Evolutionary conservation across 2,113 vertebrate species (phyloP).

Genomic region (Urocynchramus pylzowi): DNA sequence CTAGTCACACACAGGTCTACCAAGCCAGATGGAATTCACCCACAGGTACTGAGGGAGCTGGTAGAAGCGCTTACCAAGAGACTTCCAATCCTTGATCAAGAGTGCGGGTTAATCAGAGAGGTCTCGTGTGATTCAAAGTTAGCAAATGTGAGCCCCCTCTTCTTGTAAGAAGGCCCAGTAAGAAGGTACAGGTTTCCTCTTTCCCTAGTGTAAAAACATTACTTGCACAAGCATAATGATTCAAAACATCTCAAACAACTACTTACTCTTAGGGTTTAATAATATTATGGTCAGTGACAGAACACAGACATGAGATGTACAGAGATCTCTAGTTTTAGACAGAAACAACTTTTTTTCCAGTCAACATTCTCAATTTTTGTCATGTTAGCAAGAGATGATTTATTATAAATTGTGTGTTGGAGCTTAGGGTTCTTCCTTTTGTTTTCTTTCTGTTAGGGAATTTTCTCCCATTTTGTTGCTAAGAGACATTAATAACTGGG

Average conservation of each 20-base stretch:
- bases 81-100: neutral
- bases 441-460: neutral
- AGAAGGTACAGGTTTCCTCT: neutral
- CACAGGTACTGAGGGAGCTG: neutral
- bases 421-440: no score
- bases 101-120: accelerated
- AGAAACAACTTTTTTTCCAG: neutral
- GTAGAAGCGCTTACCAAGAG: neutral
- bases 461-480: neutral
- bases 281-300: neutral
- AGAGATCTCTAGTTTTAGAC: neutral
- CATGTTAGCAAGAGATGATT: neutral
- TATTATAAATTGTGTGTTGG: neutral
- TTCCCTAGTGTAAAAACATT: neutral
- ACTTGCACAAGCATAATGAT: neutral
- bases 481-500: accelerated
- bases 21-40: neutral
- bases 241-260: neutral
- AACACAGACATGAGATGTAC: neutral
- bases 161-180: neutral
- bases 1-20: neutral
- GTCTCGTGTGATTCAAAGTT: neutral
- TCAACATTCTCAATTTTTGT: neutral
- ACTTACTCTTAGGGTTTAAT: neutral
- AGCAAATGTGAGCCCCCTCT: neutral